These are phyloP conservation scores for Mesoclemmys tuberculata DNA, from an alignment of 2,113 vertebrate genomes.

Conservation along the genomic window DNA sequence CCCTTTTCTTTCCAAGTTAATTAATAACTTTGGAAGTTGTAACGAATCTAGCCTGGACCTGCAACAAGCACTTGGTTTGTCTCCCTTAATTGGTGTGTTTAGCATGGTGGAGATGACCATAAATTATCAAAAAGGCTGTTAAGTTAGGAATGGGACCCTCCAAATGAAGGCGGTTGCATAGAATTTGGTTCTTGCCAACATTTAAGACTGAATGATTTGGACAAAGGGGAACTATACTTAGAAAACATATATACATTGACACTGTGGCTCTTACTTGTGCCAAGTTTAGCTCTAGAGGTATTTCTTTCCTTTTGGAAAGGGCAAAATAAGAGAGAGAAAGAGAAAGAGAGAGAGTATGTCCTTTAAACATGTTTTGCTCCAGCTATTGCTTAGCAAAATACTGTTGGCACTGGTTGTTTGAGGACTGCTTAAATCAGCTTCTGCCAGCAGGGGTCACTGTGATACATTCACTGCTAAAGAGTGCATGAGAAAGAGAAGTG, in stretches of 20 bases:
- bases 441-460: neutral
- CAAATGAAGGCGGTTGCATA: neutral
- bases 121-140: constrained; percentile 51
- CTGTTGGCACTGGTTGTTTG: neutral
- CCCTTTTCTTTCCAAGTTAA: constrained; percentile 30
- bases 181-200: constrained; percentile 11
- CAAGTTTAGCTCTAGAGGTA: neutral
- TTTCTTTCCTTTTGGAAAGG: constrained; percentile 19
- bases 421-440: constrained; percentile 27
- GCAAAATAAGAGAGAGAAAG: neutral
- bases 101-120: constrained; percentile 5
- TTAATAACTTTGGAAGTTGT: constrained; percentile 50
- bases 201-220: constrained; percentile 35
- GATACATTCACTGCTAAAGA: neutral
- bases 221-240: constrained; percentile 24
- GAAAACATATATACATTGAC: constrained; percentile 10
- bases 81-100: constrained; percentile 21
- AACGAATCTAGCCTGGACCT: constrained; percentile 38
- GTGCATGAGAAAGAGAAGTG: neutral
- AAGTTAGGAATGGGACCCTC: neutral
- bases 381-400: constrained; percentile 15
- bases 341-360: neutral
- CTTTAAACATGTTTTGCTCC: constrained; percentile 38
- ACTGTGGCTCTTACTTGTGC: neutral
- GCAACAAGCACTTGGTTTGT: constrained; percentile 22